Evolutionary conservation across 92 coral and sea anemone species (phyloP).

Genomic region (Phenganax stokvisi): DNA sequence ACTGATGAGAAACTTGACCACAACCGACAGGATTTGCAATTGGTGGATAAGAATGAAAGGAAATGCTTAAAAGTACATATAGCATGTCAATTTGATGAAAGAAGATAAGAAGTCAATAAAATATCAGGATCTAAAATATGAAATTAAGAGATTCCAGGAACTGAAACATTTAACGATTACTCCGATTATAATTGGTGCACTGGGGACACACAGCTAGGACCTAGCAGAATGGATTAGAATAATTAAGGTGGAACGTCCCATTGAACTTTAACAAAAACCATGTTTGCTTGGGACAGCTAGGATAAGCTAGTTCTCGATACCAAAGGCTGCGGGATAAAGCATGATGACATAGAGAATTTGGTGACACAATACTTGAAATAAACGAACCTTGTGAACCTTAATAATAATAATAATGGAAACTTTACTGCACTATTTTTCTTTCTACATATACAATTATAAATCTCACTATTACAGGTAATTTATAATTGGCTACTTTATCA

Average conservation of each 20-base stretch:
- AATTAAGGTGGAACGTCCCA: neutral
- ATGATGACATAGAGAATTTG: neutral
- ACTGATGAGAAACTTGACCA: neutral
- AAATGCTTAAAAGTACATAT: neutral
- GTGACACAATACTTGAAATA: too few relatives aligned
- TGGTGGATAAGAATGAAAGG: neutral
- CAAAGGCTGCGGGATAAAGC: neutral
- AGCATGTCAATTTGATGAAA: neutral
- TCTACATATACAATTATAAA: too few relatives aligned
- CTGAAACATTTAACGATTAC: too few relatives aligned
- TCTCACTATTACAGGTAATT: too few relatives aligned
- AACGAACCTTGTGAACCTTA: too few relatives aligned
- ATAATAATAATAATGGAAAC: too few relatives aligned
- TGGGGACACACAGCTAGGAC: too few relatives aligned
- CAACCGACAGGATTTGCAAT: neutral
- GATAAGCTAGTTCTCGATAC: neutral
- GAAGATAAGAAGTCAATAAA: neutral
- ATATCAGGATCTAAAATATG: neutral
- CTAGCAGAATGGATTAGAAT: neutral
- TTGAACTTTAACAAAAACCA: neutral
- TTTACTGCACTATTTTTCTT: too few relatives aligned
- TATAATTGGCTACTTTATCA: too few relatives aligned
- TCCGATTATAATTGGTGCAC: too few relatives aligned
- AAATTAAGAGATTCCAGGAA: too few relatives aligned
- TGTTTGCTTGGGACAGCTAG: neutral